Evolutionary conservation across 2,113 vertebrate genomes (phyloP), one percentile per base, ranked within the genome.

Genomic region (Lampris megalopsis): DNA sequence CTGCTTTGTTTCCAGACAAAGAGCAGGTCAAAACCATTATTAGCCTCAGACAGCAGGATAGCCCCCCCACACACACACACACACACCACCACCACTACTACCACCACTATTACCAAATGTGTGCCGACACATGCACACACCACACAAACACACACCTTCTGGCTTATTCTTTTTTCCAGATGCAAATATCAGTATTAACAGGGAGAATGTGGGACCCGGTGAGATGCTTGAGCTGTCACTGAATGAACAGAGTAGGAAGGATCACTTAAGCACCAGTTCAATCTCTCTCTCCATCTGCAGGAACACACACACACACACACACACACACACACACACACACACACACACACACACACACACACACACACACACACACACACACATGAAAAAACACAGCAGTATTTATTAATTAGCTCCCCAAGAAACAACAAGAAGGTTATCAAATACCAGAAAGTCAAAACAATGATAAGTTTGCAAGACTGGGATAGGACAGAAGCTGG

Each of bases 1-100:
- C 64, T 62, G 77, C 74, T 90, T 88, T 82, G 83, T 90, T 86
- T 88, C 62, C 64, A 84, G 78, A 90, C 75, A 91, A 88, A 86
- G 82, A 86, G 57, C 45, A 54, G 80, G 86, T 90, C 80, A 86
- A 84, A 88, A 71, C 69, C 84, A 80, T 81, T 63, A 78, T 86
- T 88, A 86, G 56, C 78, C 47, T 67, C 50, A 75, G 67, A 63
- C 82, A 79, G 58, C 65, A 72, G 67, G 68, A 87, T 74, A 77
- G 24, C 59, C 48, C 54, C 71, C 41, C 43, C 54, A 1, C 42
- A 48, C 43, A 8, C 73, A 66, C 64, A 65, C 52, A 62, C 67
- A 79, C 63, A 81, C 43, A 45, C 5, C 60, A 63, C 68, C 68
- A 36, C 50, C 24, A 24, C 24, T 24, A 24, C 24, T 0, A 24